Conservation (phyloP, 1,140 invertebrate species). For the Cotesia chilonis region DNA sequence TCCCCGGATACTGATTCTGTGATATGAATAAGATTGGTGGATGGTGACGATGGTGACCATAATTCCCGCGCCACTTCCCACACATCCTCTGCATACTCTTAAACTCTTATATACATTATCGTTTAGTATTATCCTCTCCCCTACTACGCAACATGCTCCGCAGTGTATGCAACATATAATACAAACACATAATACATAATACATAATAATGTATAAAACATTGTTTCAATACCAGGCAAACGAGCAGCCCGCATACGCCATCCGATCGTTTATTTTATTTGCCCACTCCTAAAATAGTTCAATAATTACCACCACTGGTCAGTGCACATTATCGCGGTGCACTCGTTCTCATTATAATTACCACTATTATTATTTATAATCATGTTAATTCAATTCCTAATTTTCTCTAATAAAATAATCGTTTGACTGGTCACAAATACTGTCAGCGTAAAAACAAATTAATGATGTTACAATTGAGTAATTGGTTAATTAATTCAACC, state of each 20-base stretch:
- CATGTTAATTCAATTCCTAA: too few species aligned
- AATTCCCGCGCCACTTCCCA: constrained; percentile 57
- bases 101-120: constrained; percentile 47
- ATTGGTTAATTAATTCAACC: too few species aligned
- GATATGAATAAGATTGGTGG: neutral
- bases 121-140: constrained; percentile 17
- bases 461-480: too few species aligned
- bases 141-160: neutral
- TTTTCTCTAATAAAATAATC: too few species aligned
- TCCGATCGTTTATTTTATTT: constrained; percentile 13
- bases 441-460: too few species aligned
- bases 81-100: constrained; percentile 58
- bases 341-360: neutral
- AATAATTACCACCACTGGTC: neutral
- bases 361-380: neutral
- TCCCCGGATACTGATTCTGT: too few species aligned
- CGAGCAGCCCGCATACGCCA: constrained; percentile 33
- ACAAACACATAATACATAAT: too few species aligned
- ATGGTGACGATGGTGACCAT: constrained; percentile 10
- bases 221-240: constrained; percentile 32
- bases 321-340: too few species aligned
- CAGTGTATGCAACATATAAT: too few species aligned
- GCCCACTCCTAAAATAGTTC: neutral
- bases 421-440: too few species aligned
- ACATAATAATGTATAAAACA: neutral